A percentile compares a stretch with the other conserved stretches of the same genome.
phyloP scores from a whole-genome alignment of 2,113 vertebrate species.

The Mobula birostris region DNA sequence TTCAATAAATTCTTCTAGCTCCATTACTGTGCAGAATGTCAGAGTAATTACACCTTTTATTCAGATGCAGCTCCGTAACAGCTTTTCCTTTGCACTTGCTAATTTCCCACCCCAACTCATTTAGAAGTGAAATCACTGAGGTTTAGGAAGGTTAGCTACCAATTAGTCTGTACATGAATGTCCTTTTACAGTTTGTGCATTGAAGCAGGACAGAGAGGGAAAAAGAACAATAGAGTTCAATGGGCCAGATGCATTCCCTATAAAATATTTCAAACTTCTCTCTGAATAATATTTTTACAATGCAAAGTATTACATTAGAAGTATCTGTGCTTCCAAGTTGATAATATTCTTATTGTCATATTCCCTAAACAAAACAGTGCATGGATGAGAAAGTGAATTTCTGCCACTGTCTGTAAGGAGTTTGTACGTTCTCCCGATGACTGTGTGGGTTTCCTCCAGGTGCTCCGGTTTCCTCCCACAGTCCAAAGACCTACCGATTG shows the following conservation, averaged over 20 bases:
- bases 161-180: conserved; percentile 35
- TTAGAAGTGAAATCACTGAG: conserved; percentile 52
- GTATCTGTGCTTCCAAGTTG: not conserved
- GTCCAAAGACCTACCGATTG: too few relatives aligned
- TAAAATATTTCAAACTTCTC: not conserved
- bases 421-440: too few relatives aligned
- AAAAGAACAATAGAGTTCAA: not conserved
- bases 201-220: not conserved
- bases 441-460: too few relatives aligned
- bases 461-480: too few relatives aligned
- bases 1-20: conserved; percentile 55
- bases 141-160: conserved; percentile 50
- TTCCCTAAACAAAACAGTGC: not conserved
- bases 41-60: conserved; percentile 56
- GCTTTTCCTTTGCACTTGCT: conserved; percentile 49
- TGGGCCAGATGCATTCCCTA: not conserved
- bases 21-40: conserved; percentile 49
- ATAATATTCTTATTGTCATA: not conserved
- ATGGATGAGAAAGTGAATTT: not conserved
- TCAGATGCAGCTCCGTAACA: conserved; percentile 48
- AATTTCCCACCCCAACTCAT: conserved; percentile 59
- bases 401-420: too few relatives aligned
- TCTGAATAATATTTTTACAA: not conserved
- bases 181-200: conserved; percentile 27
- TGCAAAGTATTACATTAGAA: not conserved